Evolutionary conservation across 2,797 vertebrate species (phyloP).

Genomic region (Selene dorsalis): DNA sequence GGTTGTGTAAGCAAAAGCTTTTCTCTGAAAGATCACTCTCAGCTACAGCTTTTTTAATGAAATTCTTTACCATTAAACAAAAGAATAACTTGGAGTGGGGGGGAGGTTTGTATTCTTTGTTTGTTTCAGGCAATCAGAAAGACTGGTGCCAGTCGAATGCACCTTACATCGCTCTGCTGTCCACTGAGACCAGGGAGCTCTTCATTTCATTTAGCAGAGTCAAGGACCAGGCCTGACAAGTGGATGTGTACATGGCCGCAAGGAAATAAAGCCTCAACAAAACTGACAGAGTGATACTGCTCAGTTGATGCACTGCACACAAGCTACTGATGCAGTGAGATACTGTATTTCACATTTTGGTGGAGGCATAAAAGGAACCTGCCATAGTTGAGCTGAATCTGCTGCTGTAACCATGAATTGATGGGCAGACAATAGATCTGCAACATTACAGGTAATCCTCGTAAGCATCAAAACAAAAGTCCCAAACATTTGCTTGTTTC

Average conservation of each 20-base stretch:
- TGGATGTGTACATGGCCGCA: constrained; percentile 20
- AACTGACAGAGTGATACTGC: constrained; percentile 32
- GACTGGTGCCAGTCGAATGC: constrained; percentile 32
- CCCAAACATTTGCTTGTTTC: neutral
- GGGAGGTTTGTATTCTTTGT: neutral
- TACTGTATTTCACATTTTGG: neutral
- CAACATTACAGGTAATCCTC: neutral
- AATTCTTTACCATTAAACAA: neutral
- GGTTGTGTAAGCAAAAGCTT: neutral
- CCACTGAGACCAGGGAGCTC: constrained; percentile 54
- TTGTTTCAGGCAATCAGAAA: constrained; percentile 44
- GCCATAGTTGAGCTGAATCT: neutral
- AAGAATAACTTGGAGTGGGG: constrained; percentile 2
- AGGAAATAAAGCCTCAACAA: constrained; percentile 34
- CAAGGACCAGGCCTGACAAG: constrained; percentile 51
- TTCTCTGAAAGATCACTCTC: neutral
- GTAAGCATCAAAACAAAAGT: neutral
- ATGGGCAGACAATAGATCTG: neutral
- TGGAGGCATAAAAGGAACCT: neutral
- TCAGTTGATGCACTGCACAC: neutral
- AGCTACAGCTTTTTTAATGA: neutral
- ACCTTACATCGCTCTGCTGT: constrained; percentile 31
- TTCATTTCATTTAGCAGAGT: constrained; percentile 57
- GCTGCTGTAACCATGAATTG: neutral
- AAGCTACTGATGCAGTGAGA: constrained; percentile 24